These are phyloP conservation scores for Andrena hattorfiana DNA, from an alignment of 2,888 invertebrate genomes.

Conservation along the genomic window DNA sequence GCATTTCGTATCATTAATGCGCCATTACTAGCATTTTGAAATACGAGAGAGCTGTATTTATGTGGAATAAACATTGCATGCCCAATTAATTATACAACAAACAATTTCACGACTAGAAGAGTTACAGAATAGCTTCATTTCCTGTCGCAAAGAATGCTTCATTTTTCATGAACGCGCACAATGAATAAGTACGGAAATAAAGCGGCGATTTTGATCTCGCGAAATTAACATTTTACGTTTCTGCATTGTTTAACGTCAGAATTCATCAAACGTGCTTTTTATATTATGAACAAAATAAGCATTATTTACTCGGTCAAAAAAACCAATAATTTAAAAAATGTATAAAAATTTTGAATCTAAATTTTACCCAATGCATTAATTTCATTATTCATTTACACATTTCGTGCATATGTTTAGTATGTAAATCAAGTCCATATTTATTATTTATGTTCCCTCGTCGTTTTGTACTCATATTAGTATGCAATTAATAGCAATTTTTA, in stretches of 20 bases:
- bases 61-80: not conserved
- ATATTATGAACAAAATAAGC: not conserved
- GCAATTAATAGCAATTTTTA: too few relatives aligned
- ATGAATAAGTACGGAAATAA: not conserved
- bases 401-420: too few relatives aligned
- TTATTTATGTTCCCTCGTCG: too few relatives aligned
- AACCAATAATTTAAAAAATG: not conserved
- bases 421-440: too few relatives aligned
- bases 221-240: conserved; percentile 19
- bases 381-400: too few relatives aligned
- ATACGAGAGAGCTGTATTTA: not conserved
- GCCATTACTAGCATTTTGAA: not conserved
- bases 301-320: not conserved
- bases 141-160: not conserved
- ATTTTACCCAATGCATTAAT: too few relatives aligned
- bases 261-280: conserved; percentile 4
- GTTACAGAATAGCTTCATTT: conserved; percentile 16
- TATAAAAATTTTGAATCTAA: not conserved
- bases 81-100: conserved; percentile 8
- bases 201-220: conserved; percentile 28
- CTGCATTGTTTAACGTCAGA: not conserved
- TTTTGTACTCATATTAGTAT: too few relatives aligned
- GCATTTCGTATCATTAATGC: not conserved
- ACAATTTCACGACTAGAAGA: conserved; percentile 3
- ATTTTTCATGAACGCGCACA: conserved; percentile 10